Evolutionary conservation across 1,140 invertebrate genomes (phyloP).

Genomic region (Zaprionus kolodkinae): DNA sequence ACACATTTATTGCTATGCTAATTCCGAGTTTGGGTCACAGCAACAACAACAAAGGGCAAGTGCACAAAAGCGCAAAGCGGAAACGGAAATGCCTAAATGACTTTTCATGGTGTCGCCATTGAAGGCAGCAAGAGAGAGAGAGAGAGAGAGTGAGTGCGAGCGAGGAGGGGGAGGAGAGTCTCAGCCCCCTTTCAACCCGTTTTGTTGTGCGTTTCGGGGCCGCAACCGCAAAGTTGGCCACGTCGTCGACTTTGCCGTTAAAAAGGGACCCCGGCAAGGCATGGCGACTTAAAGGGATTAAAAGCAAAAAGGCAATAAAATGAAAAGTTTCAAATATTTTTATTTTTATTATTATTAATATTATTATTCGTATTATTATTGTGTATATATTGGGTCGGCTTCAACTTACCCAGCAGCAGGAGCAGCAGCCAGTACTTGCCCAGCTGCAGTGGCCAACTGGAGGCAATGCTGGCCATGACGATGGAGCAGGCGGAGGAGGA

Average conservation of each 20-base stretch:
- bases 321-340: conserved; percentile 80
- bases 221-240: conserved; percentile 72
- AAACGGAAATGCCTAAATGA: conserved; percentile 82
- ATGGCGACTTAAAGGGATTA: conserved; percentile 65
- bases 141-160: neutral
- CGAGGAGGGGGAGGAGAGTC: neutral
- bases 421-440: conserved; percentile 66
- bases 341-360: conserved; percentile 65
- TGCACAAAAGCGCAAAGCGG: conserved; percentile 75
- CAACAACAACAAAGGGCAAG: conserved; percentile 49
- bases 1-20: conserved; percentile 76
- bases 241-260: conserved; percentile 69
- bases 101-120: conserved; percentile 64
- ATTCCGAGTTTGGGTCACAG: conserved; percentile 67
- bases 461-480: conserved; percentile 5
- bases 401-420: conserved; percentile 72
- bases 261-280: conserved; percentile 61
- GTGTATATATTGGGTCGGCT: neutral
- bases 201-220: conserved; percentile 12
- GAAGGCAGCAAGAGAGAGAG: neutral
- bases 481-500: neutral
- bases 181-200: conserved; percentile 3
- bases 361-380: conserved; percentile 48
- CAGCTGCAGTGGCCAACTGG: conserved; percentile 70
- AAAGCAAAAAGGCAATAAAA: conserved; percentile 81